A percentile compares a stretch with the other conserved stretches of the same genome.
Conservation (phyloP, 2,888 invertebrate genomes). For the Andrena fulva region DNA sequence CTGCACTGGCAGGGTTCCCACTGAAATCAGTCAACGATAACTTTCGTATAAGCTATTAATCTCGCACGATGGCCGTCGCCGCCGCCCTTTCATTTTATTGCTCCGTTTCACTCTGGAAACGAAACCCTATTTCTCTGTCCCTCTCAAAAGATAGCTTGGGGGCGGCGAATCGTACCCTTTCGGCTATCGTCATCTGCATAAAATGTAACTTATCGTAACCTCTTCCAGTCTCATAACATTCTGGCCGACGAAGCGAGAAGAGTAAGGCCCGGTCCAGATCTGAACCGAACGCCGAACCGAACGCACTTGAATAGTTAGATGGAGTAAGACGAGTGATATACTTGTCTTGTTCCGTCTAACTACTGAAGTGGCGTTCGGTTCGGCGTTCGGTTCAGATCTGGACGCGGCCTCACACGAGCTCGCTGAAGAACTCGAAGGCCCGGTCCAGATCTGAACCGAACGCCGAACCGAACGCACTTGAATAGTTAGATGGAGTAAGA, state of each 20-base stretch:
- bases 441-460: no score
- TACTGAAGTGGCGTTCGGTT: no score
- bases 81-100: slow-evolving; percentile 36
- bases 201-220: slow-evolving; percentile 39
- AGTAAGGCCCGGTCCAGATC: no score
- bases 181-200: slow-evolving; percentile 23
- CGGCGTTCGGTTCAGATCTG: no score
- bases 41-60: slow-evolving; percentile 54
- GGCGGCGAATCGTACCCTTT: neutral
- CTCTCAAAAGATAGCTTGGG: slow-evolving; percentile 20
- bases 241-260: neutral
- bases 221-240: neutral
- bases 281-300: no score
- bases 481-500: no score
- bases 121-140: slow-evolving; percentile 37
- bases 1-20: slow-evolving; percentile 10
- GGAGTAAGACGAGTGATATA: no score
- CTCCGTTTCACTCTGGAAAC: slow-evolving; percentile 21
- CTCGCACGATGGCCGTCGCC: slow-evolving; percentile 30
- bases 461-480: no score
- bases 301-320: no score
- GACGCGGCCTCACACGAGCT: no score
- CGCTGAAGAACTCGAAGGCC: neutral
- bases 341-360: no score
- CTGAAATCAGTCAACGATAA: slow-evolving; percentile 58